Evolutionary conservation across 2,113 vertebrate genomes (phyloP).

Genomic region (Pachypanchax playfairii): DNA sequence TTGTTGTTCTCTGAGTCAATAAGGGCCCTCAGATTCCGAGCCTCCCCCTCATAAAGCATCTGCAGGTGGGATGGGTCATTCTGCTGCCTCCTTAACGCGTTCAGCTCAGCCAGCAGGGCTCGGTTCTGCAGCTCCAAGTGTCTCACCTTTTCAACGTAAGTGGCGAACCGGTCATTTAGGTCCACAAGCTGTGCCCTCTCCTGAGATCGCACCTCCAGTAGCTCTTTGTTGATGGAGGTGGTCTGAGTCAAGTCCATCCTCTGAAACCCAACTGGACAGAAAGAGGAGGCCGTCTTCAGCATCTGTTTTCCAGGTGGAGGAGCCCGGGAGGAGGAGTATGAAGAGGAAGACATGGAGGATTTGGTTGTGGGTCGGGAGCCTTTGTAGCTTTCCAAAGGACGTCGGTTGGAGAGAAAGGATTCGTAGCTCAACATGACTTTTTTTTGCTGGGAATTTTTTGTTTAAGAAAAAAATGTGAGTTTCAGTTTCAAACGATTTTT

Average conservation of each 20-base stretch:
- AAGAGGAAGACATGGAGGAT: constrained; percentile 60
- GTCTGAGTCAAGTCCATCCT: constrained; percentile 76
- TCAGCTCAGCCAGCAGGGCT: constrained; percentile 76
- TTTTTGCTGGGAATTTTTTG: constrained; percentile 59
- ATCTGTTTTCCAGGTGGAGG: constrained; percentile 62
- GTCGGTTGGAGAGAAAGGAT: constrained; percentile 63
- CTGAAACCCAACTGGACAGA: constrained; percentile 47
- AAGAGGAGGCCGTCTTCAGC: constrained; percentile 51
- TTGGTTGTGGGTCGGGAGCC: constrained; percentile 66
- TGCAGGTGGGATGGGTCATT: constrained; percentile 78
- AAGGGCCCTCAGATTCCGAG: constrained; percentile 74
- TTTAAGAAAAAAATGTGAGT: constrained; percentile 68
- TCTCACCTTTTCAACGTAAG: constrained; percentile 84
- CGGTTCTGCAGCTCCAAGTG: constrained; percentile 83
- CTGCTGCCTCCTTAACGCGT: constrained; percentile 74
- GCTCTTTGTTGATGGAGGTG: constrained; percentile 78
- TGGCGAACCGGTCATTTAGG: constrained; percentile 85
- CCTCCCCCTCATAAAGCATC: constrained; percentile 78
- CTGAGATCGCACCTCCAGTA: constrained; percentile 79
- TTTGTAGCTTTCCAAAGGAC: constrained; percentile 76
- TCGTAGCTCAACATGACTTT: constrained; percentile 81
- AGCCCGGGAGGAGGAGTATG: constrained; percentile 61
- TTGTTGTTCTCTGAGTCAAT: constrained; percentile 78
- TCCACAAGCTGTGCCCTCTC: constrained; percentile 83
- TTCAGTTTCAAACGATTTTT: constrained; percentile 66